Evolutionary conservation across 2,888 invertebrate genomes (phyloP).

Genomic region (Pinctada fucata): DNA sequence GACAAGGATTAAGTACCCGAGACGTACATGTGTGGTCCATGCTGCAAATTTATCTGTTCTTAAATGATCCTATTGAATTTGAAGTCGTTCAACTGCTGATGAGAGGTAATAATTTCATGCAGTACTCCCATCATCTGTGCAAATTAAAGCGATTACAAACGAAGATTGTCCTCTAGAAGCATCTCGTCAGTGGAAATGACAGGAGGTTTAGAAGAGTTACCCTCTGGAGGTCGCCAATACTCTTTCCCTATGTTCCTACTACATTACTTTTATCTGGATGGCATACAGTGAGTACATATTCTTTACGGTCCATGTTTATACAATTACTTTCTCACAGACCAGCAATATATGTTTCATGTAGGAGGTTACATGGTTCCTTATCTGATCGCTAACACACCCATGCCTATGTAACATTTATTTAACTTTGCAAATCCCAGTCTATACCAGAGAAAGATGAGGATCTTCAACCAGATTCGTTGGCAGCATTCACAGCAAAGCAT

Average conservation of each 20-base stretch:
- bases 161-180: conserved; percentile 36
- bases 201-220: conserved; percentile 37
- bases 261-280: conserved; percentile 39
- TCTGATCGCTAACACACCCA: conserved; percentile 54
- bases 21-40: no score
- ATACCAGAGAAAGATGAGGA: conserved; percentile 58
- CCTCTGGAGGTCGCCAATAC: conserved; percentile 42
- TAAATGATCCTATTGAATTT: no score
- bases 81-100: not conserved
- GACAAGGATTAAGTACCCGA: no score
- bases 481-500: no score
- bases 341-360: conserved; percentile 37
- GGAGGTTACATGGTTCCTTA: conserved; percentile 44
- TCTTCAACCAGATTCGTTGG: no score
- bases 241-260: conserved; percentile 32
- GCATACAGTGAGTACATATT: conserved; percentile 45
- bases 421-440: conserved; percentile 54
- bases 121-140: conserved; percentile 44
- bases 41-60: no score
- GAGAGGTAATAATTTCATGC: conserved; percentile 8
- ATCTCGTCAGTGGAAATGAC: conserved; percentile 29
- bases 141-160: conserved; percentile 36
- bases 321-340: conserved; percentile 41
- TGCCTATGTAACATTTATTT: conserved; percentile 53
- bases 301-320: conserved; percentile 43